These are phyloP conservation scores for Leptura quadrifasciata DNA, from an alignment of 2,888 invertebrate species.

Conservation along the genomic window DNA sequence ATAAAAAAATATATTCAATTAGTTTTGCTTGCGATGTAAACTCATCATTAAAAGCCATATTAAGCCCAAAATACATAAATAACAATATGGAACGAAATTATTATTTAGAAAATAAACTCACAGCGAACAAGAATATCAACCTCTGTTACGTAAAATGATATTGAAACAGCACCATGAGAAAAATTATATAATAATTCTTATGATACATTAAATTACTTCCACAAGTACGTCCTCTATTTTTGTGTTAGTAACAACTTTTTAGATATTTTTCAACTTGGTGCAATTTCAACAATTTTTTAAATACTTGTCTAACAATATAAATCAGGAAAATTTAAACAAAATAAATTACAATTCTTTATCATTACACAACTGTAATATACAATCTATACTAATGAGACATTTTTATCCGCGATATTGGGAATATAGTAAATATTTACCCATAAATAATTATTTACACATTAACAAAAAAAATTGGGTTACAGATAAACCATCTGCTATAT, in stretches of 20 bases:
- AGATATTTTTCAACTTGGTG: background rate
- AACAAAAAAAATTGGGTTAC: background rate
- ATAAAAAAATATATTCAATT: background rate
- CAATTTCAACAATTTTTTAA: background rate
- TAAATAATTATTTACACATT: background rate
- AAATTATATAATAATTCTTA: background rate
- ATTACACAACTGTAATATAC: background rate
- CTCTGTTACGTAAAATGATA: background rate
- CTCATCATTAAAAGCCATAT: too few species aligned
- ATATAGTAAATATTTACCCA: background rate
- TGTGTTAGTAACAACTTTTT: background rate
- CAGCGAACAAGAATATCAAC: background rate
- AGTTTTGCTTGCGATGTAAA: conserved; percentile 5
- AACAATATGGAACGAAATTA: too few species aligned
- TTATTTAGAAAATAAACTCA: too few species aligned
- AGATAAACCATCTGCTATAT: background rate
- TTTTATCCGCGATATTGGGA: background rate
- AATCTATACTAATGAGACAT: background rate
- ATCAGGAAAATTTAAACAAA: background rate
- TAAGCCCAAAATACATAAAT: too few species aligned
- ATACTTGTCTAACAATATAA: background rate
- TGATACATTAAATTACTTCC: background rate
- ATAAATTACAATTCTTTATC: background rate
- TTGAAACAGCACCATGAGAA: background rate
- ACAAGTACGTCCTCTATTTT: background rate